phyloP scores from a whole-genome alignment of 2,888 invertebrate genomes.

The Amblyjoppa proteus region DNA sequence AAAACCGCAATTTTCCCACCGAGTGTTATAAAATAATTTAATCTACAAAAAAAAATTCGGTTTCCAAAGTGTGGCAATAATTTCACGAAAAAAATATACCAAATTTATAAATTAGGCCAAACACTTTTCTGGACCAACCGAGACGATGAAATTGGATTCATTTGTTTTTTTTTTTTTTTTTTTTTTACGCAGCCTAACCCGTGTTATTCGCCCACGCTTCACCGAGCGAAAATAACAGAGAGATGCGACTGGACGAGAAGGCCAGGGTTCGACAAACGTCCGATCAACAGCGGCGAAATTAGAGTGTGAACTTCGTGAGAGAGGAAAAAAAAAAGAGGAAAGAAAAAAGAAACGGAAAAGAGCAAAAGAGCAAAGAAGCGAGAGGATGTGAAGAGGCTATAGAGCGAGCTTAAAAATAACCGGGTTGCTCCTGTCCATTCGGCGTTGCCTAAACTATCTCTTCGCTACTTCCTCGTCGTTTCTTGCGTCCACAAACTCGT shows the following conservation, averaged over 20 bases:
- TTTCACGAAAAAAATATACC: too few relatives aligned
- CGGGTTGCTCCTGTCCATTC: constrained; percentile 61
- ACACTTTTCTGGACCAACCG: too few relatives aligned
- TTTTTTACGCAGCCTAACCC: too few relatives aligned
- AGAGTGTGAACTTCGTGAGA: constrained; percentile 49
- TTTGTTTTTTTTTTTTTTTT: too few relatives aligned
- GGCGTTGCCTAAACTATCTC: constrained; percentile 43
- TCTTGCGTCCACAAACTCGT: constrained; percentile 23
- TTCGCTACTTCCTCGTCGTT: constrained; percentile 30
- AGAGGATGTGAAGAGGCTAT: constrained; percentile 60
- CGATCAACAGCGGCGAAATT: constrained; percentile 49
- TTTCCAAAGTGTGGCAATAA: too few relatives aligned
- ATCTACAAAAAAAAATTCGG: too few relatives aligned
- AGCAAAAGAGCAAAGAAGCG: constrained; percentile 24
- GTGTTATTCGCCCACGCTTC: not conserved
- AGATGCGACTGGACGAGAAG: not conserved
- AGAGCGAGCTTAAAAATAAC: constrained; percentile 60
- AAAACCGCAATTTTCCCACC: too few relatives aligned
- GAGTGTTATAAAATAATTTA: too few relatives aligned
- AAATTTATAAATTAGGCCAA: too few relatives aligned
- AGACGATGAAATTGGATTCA: too few relatives aligned
- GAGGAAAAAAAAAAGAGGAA: constrained; percentile 5
- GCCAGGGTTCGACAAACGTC: constrained; percentile 44
- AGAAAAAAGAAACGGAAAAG: constrained; percentile 26
- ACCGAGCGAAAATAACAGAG: not conserved